Base-by-base conservation (phyloP, 2,888 invertebrate species). In the Xestia c-nigrum region DNA sequence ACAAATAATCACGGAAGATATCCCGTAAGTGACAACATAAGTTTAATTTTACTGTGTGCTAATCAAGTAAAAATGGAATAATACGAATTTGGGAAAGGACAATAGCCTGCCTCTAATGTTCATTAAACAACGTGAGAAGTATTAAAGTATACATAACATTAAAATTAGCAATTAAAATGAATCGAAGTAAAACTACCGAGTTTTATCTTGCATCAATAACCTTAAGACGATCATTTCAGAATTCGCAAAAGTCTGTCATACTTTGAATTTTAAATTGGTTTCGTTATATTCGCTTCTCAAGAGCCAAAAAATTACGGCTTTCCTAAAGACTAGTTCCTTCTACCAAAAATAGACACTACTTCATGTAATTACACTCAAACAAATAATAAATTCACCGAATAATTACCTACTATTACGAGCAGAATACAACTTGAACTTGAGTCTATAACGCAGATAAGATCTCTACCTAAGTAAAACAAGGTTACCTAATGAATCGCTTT, bases 371-470 rank as follows among this genome's bases (percentile, higher is more conserved):
- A 70, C 9, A 69, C 4, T 43, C 3, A 78, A 66, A 47, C 40
- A 71, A 52, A 24, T 72, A 63, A 66, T 72, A 81, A 67, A 76
- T 61, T 78, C 78, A 85, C 79, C 84, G 83, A 84, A 64, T 81
- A 77, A 85, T 87, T 78, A 50, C 64, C 7, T 7, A 43, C 65
- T 52, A 63, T 72, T 70, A 67, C 52, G 70, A 74, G 79, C 78
- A 81, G 76, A 65, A 50, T 50, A 80, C 73, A 76, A 75, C 80
- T 80, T 91, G 87, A 91, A 91, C 90, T 92, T 90, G 91, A 87
- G 80, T 72, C 55, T 78, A 78, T 83, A 84, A 84, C 87, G 79
- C 79, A 81, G 87, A 89, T 89, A 72, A 76, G 50, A 88, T 87
- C 85, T 81, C 52, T n/a, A n/a, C n/a, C n/a, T n/a, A 69, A 77